Conservation (phyloP, 2,888 invertebrate genomes). For the Bombyx huttoni region DNA sequence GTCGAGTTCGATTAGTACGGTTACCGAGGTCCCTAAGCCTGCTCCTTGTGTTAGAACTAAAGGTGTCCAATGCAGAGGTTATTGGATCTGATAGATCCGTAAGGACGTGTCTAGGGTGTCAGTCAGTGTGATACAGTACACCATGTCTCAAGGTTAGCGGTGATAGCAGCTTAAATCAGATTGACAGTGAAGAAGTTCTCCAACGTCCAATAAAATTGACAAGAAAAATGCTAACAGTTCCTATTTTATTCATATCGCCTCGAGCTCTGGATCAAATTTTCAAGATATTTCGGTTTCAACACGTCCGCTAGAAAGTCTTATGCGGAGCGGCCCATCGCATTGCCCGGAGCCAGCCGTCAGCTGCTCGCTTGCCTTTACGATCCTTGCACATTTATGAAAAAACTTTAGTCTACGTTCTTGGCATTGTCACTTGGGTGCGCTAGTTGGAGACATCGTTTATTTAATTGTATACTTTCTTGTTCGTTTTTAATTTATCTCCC, state of each 20-base stretch:
- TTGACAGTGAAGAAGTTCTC: background rate
- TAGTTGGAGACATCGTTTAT: background rate
- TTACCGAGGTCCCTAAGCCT: too few relatives aligned
- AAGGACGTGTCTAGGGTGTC: too few relatives aligned
- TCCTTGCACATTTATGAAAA: conserved; percentile 67
- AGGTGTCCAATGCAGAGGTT: too few relatives aligned
- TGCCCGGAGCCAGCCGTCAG: conserved; percentile 59
- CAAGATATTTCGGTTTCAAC: conserved; percentile 56
- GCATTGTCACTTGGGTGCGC: conserved; percentile 34
- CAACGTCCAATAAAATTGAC: background rate
- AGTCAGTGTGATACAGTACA: background rate
- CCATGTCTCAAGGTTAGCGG: background rate
- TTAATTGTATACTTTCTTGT: conserved; percentile 1
- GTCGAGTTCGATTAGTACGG: too few relatives aligned
- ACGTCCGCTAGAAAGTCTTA: conserved; percentile 59
- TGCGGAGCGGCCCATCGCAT: conserved; percentile 32
- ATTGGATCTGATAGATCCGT: too few relatives aligned
- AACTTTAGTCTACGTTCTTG: conserved; percentile 57
- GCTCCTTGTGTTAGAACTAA: too few relatives aligned
- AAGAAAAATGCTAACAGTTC: conserved; percentile 15
- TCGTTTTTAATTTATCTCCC: background rate
- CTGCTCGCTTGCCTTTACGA: conserved; percentile 41
- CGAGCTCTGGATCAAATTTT: conserved; percentile 49
- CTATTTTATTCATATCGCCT: conserved; percentile 40
- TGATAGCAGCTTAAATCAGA: background rate